A percentile compares a stretch with the other conserved stretches of the same genome.
These are phyloP conservation scores for Proteles cristata DNA, from an alignment of 2,113 vertebrate genomes.

Conservation along the genomic window DNA sequence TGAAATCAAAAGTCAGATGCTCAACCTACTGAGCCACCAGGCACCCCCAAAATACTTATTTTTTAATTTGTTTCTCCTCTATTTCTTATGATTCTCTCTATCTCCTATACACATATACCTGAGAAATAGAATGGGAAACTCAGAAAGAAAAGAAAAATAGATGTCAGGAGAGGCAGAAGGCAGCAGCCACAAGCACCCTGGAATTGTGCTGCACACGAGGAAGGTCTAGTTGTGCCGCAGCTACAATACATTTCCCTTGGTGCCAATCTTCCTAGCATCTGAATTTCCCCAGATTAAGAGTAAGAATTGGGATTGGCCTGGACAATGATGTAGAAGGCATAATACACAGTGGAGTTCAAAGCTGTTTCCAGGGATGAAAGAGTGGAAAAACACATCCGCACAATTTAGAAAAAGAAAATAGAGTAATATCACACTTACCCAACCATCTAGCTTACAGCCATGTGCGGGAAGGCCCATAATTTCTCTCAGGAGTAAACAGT, in stretches of 20 bases:
- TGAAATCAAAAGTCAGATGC: no score
- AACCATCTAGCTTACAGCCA: background rate
- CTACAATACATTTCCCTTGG: background rate
- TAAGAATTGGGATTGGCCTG: background rate
- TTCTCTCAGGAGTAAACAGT: conserved; percentile 28
- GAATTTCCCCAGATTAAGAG: background rate
- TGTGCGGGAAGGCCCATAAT: background rate
- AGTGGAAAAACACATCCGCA: background rate
- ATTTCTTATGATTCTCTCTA: background rate
- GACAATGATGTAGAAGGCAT: background rate
- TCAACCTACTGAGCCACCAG: no score
- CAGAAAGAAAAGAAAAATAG: background rate
- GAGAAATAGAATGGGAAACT: background rate
- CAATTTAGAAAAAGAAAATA: conserved; percentile 29
- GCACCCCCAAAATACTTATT: background rate
- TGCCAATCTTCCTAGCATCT: background rate
- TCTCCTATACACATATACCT: background rate
- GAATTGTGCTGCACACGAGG: background rate
- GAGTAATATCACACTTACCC: background rate
- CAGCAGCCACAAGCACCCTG: background rate
- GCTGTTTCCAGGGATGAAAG: background rate
- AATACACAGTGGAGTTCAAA: background rate
- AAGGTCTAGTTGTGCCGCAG: background rate
- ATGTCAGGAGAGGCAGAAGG: background rate
- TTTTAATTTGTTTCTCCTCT: background rate